Conservation (phyloP, 2,113 vertebrate genomes). For the Acrocephalus kingi region DNA sequence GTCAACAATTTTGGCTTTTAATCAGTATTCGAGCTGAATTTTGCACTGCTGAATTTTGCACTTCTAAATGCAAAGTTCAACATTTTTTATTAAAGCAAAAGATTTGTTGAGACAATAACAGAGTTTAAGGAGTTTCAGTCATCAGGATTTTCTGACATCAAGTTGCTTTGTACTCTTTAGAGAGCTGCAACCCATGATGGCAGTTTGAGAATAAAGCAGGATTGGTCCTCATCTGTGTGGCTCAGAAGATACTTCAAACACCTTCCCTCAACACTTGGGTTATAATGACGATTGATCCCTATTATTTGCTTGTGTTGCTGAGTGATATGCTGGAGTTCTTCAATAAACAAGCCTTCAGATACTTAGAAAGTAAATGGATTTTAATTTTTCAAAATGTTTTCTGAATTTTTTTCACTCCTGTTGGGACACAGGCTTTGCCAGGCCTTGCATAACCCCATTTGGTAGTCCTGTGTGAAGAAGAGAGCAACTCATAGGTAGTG, state of each 20-base stretch:
- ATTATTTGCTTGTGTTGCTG: background rate
- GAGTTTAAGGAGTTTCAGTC: background rate
- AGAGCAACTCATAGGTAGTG: background rate
- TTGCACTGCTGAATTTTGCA: fast-evolving
- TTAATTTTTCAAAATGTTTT: background rate
- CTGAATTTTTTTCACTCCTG: background rate
- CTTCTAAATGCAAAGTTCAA: background rate
- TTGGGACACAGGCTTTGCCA: background rate
- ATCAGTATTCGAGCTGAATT: background rate
- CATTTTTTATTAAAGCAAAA: background rate
- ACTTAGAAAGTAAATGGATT: background rate
- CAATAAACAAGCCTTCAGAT: background rate
- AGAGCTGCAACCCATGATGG: background rate
- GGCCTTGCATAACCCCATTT: background rate
- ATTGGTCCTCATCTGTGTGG: background rate
- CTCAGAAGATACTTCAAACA: background rate
- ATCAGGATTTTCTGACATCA: background rate
- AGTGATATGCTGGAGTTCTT: background rate
- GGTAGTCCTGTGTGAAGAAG: background rate
- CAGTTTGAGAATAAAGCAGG: background rate
- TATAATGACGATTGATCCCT: background rate
- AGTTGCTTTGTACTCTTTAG: background rate
- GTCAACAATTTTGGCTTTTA: background rate
- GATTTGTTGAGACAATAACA: background rate
- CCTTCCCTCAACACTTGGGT: background rate